Percentiles rank a stretch among this genome's conserved stretches.
Evolutionary conservation across 2,113 vertebrate species (phyloP).

Genomic region (Cricetomys ansorgei): DNA sequence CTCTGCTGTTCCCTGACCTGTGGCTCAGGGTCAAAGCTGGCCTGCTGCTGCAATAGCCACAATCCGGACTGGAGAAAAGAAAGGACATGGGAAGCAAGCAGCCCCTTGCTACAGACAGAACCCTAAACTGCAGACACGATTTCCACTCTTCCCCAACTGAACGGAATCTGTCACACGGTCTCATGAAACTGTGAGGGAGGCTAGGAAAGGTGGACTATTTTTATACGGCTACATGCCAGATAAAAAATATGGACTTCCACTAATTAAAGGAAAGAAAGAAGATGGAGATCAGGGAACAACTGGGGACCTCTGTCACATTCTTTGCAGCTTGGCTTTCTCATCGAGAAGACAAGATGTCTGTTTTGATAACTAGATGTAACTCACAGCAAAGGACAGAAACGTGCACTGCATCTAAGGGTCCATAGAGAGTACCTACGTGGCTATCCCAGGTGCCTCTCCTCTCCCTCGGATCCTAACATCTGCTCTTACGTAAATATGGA

Average conservation of each 20-base stretch:
- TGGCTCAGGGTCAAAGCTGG: background rate
- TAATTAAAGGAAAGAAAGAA: background rate
- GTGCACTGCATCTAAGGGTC: background rate
- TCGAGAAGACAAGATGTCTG: background rate
- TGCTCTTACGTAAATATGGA: background rate
- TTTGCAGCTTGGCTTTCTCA: conserved; percentile 1
- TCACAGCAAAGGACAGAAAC: background rate
- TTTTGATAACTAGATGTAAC: background rate
- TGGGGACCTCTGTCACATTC: background rate
- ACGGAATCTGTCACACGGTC: background rate
- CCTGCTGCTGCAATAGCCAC: background rate
- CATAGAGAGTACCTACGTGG: background rate
- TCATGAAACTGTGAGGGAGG: background rate
- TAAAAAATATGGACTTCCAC: background rate
- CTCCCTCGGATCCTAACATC: background rate
- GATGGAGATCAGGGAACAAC: background rate
- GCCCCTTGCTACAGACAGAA: background rate
- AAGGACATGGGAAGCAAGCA: background rate
- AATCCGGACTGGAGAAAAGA: background rate
- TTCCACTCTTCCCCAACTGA: background rate
- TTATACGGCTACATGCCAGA: background rate
- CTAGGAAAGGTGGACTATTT: background rate
- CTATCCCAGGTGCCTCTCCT: too few relatives aligned
- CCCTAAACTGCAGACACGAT: background rate
- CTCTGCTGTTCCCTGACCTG: background rate